A percentile compares a stretch with the other conserved stretches of the same genome.
phyloP scores from a whole-genome alignment of 1,140 invertebrate species.

The Brachionus rotundiformis region DNA sequence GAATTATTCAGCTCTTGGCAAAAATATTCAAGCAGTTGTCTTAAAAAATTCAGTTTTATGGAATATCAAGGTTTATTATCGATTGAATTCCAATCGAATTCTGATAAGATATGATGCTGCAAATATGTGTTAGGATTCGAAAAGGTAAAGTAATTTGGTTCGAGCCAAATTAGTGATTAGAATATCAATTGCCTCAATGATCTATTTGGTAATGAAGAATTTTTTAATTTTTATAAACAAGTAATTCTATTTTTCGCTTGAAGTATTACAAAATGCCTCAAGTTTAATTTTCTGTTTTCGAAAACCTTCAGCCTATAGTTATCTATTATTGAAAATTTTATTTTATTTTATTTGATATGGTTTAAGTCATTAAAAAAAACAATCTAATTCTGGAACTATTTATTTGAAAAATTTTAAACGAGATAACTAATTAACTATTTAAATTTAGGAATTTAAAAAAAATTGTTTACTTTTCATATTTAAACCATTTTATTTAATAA shows the following conservation, averaged over 20 bases:
- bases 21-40: not conserved
- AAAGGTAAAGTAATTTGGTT: too few species aligned
- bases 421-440: not conserved
- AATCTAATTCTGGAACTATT: not conserved
- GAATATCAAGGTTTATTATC: not conserved
- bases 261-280: too few species aligned
- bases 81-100: not conserved
- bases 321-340: too few species aligned
- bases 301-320: too few species aligned
- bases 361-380: not conserved
- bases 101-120: not conserved
- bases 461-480: not conserved
- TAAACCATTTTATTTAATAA: not conserved
- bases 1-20: not conserved
- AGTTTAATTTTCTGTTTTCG: too few species aligned
- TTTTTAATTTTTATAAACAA: too few species aligned
- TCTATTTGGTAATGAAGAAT: too few species aligned
- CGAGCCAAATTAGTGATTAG: too few species aligned
- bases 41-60: not conserved
- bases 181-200: too few species aligned
- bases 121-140: too few species aligned
- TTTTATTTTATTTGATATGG: not conserved
- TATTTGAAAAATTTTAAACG: not conserved
- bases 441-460: not conserved
- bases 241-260: too few species aligned